These are phyloP conservation scores for Paramuricea clavata DNA, from an alignment of 92 coral and sea anemone species.

Conservation along the genomic window DNA sequence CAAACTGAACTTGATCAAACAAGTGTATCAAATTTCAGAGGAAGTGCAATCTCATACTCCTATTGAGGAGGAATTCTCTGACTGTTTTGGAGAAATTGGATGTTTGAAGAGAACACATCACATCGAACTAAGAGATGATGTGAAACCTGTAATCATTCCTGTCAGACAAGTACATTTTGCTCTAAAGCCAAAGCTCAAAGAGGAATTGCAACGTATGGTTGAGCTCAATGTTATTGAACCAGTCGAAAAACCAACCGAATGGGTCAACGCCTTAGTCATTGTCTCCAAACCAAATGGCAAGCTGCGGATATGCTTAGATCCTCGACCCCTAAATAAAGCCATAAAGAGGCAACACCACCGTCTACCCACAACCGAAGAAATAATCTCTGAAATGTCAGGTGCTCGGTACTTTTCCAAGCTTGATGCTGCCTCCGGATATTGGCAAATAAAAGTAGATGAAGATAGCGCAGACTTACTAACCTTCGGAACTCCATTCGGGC, in stretches of 20 bases:
- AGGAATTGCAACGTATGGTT: constrained; percentile 15
- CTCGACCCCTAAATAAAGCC: constrained; percentile 3
- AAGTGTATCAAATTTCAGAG: background rate
- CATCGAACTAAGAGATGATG: constrained; percentile 1
- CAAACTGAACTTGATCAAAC: background rate
- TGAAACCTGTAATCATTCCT: background rate
- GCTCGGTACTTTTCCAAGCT: constrained; percentile 2
- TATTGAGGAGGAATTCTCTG: background rate
- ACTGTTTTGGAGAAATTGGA: constrained; percentile 21
- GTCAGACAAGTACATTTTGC: background rate
- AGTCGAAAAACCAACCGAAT: background rate
- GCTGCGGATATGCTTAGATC: constrained; percentile 13
- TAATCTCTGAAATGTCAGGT: constrained; percentile 17
- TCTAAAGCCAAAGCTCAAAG: constrained; percentile 19
- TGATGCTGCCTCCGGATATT: constrained; percentile 32
- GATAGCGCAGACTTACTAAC: constrained; percentile 3
- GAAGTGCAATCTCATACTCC: background rate
- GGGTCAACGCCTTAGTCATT: no score
- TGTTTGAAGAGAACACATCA: background rate
- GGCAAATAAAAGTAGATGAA: constrained; percentile 33
- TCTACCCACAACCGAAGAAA: background rate
- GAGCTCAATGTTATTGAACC: background rate
- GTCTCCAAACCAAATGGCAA: background rate
- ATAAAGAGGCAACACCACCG: constrained; percentile 8
- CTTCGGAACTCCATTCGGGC: background rate